Evolutionary conservation across 2,113 vertebrate genomes (phyloP).

Genomic region (Syngnathoides biaculeatus): DNA sequence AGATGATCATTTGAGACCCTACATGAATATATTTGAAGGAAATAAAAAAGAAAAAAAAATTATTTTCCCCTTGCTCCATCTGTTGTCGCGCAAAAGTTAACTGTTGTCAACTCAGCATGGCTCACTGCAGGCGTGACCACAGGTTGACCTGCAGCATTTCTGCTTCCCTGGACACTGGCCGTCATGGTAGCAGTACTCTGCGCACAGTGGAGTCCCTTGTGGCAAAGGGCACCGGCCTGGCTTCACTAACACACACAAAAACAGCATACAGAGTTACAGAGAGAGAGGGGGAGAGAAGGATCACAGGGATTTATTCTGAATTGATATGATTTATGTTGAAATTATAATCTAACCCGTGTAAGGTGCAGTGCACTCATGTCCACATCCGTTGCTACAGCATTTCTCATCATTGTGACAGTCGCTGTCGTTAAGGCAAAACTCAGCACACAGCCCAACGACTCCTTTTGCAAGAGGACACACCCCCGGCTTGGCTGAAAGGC

Average conservation of each 20-base stretch:
- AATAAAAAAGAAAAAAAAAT: background rate
- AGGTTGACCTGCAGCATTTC: constrained; percentile 72
- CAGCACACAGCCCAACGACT: constrained; percentile 59
- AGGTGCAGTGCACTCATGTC: constrained; percentile 65
- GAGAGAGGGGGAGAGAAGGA: no score
- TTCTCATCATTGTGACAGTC: constrained; percentile 66
- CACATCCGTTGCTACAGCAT: constrained; percentile 76
- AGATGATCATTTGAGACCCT: background rate
- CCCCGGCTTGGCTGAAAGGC: constrained; percentile 61
- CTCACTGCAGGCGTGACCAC: constrained; percentile 66
- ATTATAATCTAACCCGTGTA: constrained; percentile 64
- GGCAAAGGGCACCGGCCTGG: constrained; percentile 58
- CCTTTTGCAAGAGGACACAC: constrained; percentile 38
- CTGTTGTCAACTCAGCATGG: constrained; percentile 54
- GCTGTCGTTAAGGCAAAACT: constrained; percentile 65
- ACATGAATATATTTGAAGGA: background rate
- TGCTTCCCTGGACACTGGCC: constrained; percentile 66
- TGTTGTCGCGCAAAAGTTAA: background rate
- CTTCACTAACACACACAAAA: constrained; percentile 59
- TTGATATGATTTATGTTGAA: no score
- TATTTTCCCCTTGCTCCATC: background rate
- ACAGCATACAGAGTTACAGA: background rate
- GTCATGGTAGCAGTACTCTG: constrained; percentile 70
- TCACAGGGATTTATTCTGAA: background rate
- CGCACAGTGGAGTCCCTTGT: constrained; percentile 64